Percentiles rank a stretch among this genome's conserved stretches.
These are phyloP conservation scores for Drosophila kepulauana DNA, from an alignment of 1,140 invertebrate species.

Conservation along the genomic window DNA sequence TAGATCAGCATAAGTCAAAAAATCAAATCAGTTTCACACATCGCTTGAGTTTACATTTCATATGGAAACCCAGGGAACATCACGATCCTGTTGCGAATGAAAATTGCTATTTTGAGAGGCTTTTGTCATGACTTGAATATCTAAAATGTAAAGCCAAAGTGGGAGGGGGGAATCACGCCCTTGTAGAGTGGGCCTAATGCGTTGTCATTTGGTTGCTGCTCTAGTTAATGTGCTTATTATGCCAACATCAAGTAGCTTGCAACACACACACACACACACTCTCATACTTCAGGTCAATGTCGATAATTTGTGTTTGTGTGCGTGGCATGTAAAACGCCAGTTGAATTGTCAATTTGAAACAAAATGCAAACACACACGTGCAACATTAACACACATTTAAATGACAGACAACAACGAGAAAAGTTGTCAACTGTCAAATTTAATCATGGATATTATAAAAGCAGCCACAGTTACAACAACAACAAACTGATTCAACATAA, in stretches of 20 bases:
- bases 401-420: constrained; percentile 46
- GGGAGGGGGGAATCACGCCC: constrained; percentile 56
- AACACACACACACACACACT: constrained; percentile 40
- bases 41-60: too few relatives aligned
- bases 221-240: constrained; percentile 67
- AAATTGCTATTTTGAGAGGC: too few relatives aligned
- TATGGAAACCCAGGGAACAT: too few relatives aligned
- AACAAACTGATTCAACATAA: constrained; percentile 19
- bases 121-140: not conserved
- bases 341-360: constrained; percentile 79
- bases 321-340: constrained; percentile 67
- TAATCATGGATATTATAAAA: constrained; percentile 73
- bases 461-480: constrained; percentile 50
- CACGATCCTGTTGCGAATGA: too few relatives aligned
- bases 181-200: constrained; percentile 64
- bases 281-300: constrained; percentile 43
- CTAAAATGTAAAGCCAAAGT: constrained; percentile 25
- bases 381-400: constrained; percentile 41
- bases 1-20: too few relatives aligned
- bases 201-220: constrained; percentile 63
- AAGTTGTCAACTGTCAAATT: constrained; percentile 81
- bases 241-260: constrained; percentile 48
- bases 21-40: too few relatives aligned
- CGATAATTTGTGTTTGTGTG: constrained; percentile 26
- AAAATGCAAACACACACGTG: constrained; percentile 61